These are phyloP conservation scores for Byasa hedistus DNA, from an alignment of 2,888 invertebrate genomes.

Conservation along the genomic window DNA sequence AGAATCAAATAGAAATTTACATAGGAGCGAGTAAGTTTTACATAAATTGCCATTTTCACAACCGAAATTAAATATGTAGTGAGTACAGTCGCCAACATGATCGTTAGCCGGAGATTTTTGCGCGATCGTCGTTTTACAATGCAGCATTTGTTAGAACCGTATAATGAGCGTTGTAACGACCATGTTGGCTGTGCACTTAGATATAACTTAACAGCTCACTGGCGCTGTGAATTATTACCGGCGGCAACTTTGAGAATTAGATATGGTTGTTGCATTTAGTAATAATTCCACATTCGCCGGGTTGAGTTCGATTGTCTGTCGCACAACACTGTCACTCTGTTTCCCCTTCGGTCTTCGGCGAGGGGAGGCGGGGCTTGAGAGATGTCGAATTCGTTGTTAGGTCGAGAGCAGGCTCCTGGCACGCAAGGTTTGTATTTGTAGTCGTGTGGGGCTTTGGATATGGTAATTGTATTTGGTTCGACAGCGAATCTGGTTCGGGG, in stretches of 20 bases:
- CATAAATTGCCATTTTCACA: conserved; percentile 79
- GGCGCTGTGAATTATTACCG: conserved; percentile 56
- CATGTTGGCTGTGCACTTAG: conserved; percentile 35
- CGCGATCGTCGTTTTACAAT: conserved; percentile 15
- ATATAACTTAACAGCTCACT: conserved; percentile 67
- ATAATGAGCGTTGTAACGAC: conserved; percentile 24
- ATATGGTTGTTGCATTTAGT: conserved; percentile 42
- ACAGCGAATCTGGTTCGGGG: conserved; percentile 35
- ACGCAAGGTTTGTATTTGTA: conserved; percentile 33
- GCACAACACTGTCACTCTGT: conserved; percentile 74
- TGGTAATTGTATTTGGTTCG: conserved; percentile 36
- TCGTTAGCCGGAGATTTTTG: conserved; percentile 22
- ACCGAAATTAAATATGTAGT: conserved; percentile 79
- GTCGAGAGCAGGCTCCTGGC: conserved; percentile 62
- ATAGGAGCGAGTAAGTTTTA: conserved; percentile 71
- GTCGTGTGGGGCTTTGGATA: conserved; percentile 39
- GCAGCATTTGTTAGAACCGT: conserved; percentile 4
- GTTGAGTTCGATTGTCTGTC: conserved; percentile 54
- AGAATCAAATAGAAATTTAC: conserved; percentile 68
- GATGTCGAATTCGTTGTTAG: conserved; percentile 54
- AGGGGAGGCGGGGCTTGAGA: conserved; percentile 45
- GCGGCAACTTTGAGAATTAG: conserved; percentile 37
- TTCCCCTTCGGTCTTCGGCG: conserved; percentile 47
- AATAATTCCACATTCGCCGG: conserved; percentile 51
- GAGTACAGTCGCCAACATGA: conserved; percentile 47